These are phyloP conservation scores for Macrostomum cliftonense DNA, from an alignment of 2,888 invertebrate genomes.

Conservation along the genomic window DNA sequence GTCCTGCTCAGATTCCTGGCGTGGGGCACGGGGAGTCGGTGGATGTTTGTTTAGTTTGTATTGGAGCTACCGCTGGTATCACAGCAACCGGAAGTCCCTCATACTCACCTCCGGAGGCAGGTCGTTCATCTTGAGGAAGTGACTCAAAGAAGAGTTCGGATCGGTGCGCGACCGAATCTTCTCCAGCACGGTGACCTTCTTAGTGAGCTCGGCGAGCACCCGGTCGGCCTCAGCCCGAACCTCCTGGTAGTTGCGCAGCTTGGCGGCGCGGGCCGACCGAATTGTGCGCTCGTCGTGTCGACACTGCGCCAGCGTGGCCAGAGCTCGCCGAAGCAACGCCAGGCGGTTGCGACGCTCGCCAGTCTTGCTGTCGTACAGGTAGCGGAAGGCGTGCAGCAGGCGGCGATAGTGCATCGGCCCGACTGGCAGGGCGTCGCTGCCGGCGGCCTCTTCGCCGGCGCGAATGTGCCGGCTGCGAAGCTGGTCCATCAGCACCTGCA, in stretches of 20 bases:
- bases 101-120: background rate
- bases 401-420: slow-evolving; percentile 31
- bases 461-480: slow-evolving; percentile 14
- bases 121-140: slow-evolving; percentile 2
- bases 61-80: too few relatives aligned
- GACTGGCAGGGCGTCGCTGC: slow-evolving; percentile 25
- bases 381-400: slow-evolving; percentile 31
- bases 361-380: slow-evolving; percentile 26
- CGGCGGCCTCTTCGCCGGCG: slow-evolving; percentile 20
- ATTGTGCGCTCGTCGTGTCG: slow-evolving; percentile 29
- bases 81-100: too few relatives aligned
- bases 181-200: slow-evolving; percentile 27
- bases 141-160: background rate
- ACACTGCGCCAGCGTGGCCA: slow-evolving; percentile 34
- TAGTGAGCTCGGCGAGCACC: slow-evolving; percentile 23
- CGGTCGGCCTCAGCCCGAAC: slow-evolving; percentile 24
- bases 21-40: background rate
- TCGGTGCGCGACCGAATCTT: slow-evolving; percentile 13
- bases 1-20: slow-evolving; percentile 1
- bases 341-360: slow-evolving; percentile 26
- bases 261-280: slow-evolving; percentile 29
- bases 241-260: slow-evolving; percentile 24
- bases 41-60: too few relatives aligned
- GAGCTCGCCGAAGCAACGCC: slow-evolving; percentile 27
- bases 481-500: background rate